A percentile compares a stretch with the other conserved stretches of the same genome.
Conservation (phyloP, 2,888 invertebrate genomes). For the Euplexia lucipara region DNA sequence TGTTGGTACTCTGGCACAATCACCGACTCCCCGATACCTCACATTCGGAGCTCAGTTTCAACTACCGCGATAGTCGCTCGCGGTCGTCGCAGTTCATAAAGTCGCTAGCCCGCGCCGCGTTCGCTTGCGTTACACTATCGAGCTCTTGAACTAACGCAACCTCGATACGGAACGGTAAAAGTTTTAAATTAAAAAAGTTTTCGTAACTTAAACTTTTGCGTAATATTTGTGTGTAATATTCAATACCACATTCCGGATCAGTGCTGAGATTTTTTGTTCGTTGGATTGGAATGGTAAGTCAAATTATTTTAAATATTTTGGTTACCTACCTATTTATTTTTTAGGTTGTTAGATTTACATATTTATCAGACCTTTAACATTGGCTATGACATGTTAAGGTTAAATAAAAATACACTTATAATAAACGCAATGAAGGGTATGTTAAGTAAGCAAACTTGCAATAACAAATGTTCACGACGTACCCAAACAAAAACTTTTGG, state of each 20-base stretch:
- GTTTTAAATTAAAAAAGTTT: constrained; percentile 48
- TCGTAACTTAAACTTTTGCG: constrained; percentile 21
- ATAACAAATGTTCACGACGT: too few species aligned
- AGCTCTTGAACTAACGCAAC: constrained; percentile 38
- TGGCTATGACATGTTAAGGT: background rate
- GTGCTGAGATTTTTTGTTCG: constrained; percentile 17
- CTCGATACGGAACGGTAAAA: constrained; percentile 39
- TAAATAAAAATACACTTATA: background rate
- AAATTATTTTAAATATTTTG: constrained; percentile 4
- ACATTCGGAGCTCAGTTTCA: constrained; percentile 27
- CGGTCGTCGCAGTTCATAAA: constrained; percentile 40
- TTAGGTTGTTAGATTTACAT: background rate
- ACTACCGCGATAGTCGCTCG: constrained; percentile 22
- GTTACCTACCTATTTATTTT: too few species aligned
- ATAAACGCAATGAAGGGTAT: too few species aligned
- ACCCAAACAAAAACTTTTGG: too few species aligned
- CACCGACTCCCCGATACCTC: constrained; percentile 18
- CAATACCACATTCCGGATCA: constrained; percentile 20
- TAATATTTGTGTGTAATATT: constrained; percentile 41
- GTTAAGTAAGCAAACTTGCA: too few species aligned
- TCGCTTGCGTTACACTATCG: constrained; percentile 43
- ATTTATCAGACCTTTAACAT: background rate
- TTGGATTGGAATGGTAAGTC: constrained; percentile 36
- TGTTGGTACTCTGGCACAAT: constrained; percentile 27
- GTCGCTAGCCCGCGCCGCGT: constrained; percentile 56